Evolutionary conservation across 2,888 invertebrate species (phyloP).

Genomic region (Hetaerina titia): DNA sequence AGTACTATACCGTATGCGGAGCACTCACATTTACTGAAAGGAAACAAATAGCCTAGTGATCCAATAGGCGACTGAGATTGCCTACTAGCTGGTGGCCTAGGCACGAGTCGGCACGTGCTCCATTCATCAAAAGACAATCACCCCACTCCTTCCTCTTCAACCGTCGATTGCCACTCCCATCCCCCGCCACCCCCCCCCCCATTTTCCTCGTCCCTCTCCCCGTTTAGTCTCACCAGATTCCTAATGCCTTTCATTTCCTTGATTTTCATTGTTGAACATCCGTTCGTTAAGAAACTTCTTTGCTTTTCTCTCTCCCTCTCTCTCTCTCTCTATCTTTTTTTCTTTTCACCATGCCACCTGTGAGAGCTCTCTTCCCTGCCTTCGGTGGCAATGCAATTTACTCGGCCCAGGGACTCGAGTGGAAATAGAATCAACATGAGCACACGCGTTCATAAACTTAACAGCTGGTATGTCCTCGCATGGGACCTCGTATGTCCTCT

Average conservation of each 20-base stretch:
- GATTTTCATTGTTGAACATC: not conserved
- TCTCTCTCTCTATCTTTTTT: not conserved
- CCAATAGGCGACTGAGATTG: not conserved
- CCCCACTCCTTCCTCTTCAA: not conserved
- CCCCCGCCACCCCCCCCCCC: not conserved
- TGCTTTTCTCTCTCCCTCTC: not conserved
- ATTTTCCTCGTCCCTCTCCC: not conserved
- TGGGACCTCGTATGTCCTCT: too few relatives aligned
- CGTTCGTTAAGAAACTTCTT: not conserved
- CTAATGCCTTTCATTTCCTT: not conserved
- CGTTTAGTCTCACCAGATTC: not conserved
- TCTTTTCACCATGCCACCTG: not conserved
- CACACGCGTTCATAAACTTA: conserved; percentile 22
- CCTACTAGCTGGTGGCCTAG: not conserved
- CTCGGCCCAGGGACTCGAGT: not conserved
- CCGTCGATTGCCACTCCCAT: not conserved
- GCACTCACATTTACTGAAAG: not conserved
- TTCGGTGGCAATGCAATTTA: not conserved
- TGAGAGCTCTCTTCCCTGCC: not conserved
- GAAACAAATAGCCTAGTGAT: not conserved
- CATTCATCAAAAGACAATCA: conserved; percentile 33
- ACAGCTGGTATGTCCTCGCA: conserved; percentile 1
- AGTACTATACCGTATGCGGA: not conserved
- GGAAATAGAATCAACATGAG: conserved; percentile 28
- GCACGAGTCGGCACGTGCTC: not conserved